These are phyloP conservation scores for Pelodytes ibericus DNA, from an alignment of 2,797 vertebrate genomes.

Conservation along the genomic window DNA sequence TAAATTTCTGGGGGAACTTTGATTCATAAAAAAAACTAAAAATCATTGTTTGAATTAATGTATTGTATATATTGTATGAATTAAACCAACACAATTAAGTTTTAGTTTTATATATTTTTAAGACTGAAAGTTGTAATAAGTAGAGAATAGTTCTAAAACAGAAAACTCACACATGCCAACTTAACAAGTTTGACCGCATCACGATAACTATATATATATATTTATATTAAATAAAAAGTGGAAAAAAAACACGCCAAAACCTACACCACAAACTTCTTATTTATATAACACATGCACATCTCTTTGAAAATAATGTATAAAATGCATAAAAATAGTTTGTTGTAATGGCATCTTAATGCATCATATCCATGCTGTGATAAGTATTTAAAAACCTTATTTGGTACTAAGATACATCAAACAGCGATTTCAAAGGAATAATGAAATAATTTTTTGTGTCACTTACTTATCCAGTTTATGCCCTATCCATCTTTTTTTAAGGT, in stretches of 20 bases:
- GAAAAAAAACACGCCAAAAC: not conserved
- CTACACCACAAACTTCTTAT: not conserved
- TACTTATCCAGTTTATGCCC: constrained; percentile 57
- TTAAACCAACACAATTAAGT: too few relatives aligned
- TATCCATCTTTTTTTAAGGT: constrained; percentile 57
- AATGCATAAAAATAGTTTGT: not conserved
- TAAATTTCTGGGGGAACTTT: too few relatives aligned
- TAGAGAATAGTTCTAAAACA: not conserved
- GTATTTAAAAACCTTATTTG: not conserved
- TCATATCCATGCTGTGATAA: not conserved
- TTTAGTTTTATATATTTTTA: too few relatives aligned
- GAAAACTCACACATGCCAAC: not conserved
- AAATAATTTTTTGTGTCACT: constrained; percentile 35
- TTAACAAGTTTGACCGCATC: not conserved
- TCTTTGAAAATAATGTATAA: not conserved
- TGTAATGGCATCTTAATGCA: not conserved
- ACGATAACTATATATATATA: not conserved
- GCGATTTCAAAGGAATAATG: constrained; percentile 21
- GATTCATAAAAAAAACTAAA: too few relatives aligned
- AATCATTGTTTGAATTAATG: too few relatives aligned
- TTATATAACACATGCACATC: not conserved
- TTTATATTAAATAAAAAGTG: not conserved
- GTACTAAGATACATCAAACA: constrained; percentile 5
- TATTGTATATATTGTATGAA: too few relatives aligned
- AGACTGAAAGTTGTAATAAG: too few relatives aligned